Percentiles rank a stretch among this genome's conserved stretches.
Evolutionary conservation across 23 tunicate species (phyloP).

Genomic region (Halocynthia roretzi): DNA sequence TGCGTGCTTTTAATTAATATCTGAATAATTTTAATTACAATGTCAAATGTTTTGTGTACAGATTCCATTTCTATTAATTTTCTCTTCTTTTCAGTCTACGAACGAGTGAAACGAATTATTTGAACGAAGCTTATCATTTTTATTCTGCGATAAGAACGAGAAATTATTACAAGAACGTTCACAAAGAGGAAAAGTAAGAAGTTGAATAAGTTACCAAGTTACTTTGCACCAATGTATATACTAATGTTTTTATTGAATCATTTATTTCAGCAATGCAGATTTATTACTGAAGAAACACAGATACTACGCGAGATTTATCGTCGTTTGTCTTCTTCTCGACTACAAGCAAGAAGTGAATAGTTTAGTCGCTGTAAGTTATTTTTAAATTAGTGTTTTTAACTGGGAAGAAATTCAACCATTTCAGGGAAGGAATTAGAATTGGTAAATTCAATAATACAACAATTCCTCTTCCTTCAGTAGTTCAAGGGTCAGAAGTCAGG

Average conservation of each 20-base stretch:
- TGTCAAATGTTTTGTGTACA: background rate
- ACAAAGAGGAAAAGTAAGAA: slow-evolving; percentile 47
- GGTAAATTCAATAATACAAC: too few relatives aligned
- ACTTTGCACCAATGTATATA: too few relatives aligned
- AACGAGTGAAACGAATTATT: slow-evolving; percentile 82
- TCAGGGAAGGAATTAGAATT: too few relatives aligned
- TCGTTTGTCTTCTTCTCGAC: slow-evolving; percentile 68
- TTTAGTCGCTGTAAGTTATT: slow-evolving; percentile 33
- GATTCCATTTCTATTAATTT: background rate
- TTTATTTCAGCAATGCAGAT: slow-evolving; percentile 37
- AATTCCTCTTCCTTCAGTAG: too few relatives aligned
- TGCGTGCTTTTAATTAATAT: too few relatives aligned
- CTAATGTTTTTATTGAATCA: background rate
- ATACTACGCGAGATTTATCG: slow-evolving; percentile 84
- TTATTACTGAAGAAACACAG: slow-evolving; percentile 67
- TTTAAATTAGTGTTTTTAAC: background rate
- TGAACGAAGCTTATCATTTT: slow-evolving; percentile 88
- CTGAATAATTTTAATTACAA: too few relatives aligned
- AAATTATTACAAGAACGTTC: slow-evolving; percentile 56
- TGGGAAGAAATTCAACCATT: too few relatives aligned
- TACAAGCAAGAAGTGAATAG: slow-evolving; percentile 64
- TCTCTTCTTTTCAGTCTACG: slow-evolving; percentile 44
- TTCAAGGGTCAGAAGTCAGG: too few relatives aligned
- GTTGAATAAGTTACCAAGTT: too few relatives aligned
- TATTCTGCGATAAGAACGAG: slow-evolving; percentile 80